phyloP scores from a whole-genome alignment of 2,888 invertebrate species.

The Hyles lineata region DNA sequence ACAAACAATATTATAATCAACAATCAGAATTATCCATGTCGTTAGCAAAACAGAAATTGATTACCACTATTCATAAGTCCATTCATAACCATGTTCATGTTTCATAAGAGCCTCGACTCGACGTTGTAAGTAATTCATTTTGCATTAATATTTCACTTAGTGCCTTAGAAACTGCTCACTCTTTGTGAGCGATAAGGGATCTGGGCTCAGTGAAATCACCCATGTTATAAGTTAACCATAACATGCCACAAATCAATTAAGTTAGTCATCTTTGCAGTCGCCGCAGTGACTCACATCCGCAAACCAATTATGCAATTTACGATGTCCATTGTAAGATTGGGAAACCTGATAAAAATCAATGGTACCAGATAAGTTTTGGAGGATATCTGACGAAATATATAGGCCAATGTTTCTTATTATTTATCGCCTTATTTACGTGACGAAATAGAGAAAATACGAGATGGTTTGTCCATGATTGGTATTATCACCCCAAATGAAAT shows the following conservation, averaged over 20 bases:
- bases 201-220: slow-evolving; percentile 62
- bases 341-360: not conserved
- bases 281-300: slow-evolving; percentile 65
- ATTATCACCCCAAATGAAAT: not conserved
- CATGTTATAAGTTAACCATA: slow-evolving; percentile 70
- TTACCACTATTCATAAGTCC: not conserved
- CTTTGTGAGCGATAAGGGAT: slow-evolving; percentile 46
- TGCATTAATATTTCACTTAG: not conserved
- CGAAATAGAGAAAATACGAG: not conserved
- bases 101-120: not conserved
- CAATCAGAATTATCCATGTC: slow-evolving; percentile 3
- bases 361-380: not conserved
- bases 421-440: not conserved
- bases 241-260: slow-evolving; percentile 77
- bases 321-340: slow-evolving; percentile 41
- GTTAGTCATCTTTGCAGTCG: slow-evolving; percentile 71
- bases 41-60: slow-evolving; percentile 5
- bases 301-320: slow-evolving; percentile 49
- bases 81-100: not conserved
- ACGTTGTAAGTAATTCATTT: not conserved
- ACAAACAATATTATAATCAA: slow-evolving; percentile 17
- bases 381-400: not conserved
- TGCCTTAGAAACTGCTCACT: slow-evolving; percentile 17
- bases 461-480: not conserved
- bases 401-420: not conserved